These are phyloP conservation scores for Halcyon leucocephala DNA, from an alignment of 2,797 vertebrate species.

Conservation along the genomic window DNA sequence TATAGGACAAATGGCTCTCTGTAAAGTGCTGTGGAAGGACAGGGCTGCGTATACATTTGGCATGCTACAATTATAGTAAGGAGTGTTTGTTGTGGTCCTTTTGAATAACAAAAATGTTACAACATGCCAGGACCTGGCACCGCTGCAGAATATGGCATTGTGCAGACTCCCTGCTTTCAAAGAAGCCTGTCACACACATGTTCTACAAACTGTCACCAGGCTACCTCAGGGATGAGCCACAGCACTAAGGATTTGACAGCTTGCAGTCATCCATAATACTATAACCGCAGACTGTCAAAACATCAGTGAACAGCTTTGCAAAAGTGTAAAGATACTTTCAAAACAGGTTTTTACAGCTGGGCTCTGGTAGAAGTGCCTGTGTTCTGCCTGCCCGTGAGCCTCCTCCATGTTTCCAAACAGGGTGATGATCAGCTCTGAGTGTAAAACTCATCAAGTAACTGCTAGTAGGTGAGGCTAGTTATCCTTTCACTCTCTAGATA, in stretches of 20 bases:
- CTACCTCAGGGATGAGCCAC: not conserved
- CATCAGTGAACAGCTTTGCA: not conserved
- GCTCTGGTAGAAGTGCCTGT: not conserved
- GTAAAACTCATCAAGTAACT: not conserved
- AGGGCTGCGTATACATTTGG: not conserved
- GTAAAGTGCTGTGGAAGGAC: not conserved
- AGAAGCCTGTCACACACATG: not conserved
- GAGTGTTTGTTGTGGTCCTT: not conserved
- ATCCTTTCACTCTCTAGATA: not conserved
- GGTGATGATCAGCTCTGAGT: not conserved
- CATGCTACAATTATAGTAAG: not conserved
- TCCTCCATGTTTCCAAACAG: not conserved
- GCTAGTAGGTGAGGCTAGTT: not conserved
- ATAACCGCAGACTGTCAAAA: not conserved
- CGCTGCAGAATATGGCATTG: not conserved
- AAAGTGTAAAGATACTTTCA: not conserved
- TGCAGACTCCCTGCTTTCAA: not conserved
- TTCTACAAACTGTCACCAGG: not conserved
- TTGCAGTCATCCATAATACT: constrained; percentile 3
- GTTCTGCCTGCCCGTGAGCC: not conserved
- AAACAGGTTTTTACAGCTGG: not conserved
- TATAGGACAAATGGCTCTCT: not conserved
- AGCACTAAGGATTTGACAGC: not conserved
- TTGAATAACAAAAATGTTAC: not conserved
- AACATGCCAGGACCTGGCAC: not conserved